These are phyloP conservation scores for Arvicanthis niloticus DNA, from an alignment of 2,113 vertebrate genomes.

Conservation along the genomic window DNA sequence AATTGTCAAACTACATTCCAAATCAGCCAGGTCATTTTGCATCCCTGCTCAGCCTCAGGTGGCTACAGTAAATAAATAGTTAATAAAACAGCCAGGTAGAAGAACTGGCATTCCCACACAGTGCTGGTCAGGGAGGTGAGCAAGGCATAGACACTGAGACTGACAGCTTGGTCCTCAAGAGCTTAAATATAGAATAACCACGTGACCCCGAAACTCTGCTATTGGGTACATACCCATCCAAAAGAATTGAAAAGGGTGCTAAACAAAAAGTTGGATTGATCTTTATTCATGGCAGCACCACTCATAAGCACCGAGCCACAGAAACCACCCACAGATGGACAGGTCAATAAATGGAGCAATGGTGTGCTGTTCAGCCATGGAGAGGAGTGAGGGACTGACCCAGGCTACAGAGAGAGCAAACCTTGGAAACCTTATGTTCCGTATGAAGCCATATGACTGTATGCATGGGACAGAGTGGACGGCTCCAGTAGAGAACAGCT, in stretches of 20 bases:
- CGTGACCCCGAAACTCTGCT: background rate
- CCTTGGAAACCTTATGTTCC: background rate
- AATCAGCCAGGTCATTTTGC: background rate
- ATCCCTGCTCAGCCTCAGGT: background rate
- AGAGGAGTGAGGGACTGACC: rapidly evolving
- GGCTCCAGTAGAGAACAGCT: background rate
- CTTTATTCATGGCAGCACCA: background rate
- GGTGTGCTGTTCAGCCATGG: background rate
- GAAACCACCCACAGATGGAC: rapidly evolving
- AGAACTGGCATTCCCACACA: rapidly evolving
- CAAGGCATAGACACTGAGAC: rapidly evolving
- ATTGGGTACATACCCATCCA: too few relatives aligned
- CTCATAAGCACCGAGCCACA: too few relatives aligned
- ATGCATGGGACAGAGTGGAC: background rate
- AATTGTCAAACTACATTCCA: background rate
- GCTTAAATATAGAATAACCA: too few relatives aligned
- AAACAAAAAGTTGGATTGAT: background rate
- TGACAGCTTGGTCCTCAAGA: rapidly evolving
- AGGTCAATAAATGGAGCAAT: rapidly evolving
- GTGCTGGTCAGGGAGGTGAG: background rate
- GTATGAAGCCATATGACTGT: rapidly evolving
- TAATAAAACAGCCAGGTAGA: background rate
- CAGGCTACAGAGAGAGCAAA: rapidly evolving
- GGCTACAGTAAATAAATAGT: background rate
- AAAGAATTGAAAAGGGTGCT: background rate